These are phyloP conservation scores for Caenorhabditis latens DNA, from an alignment of 1,140 invertebrate species.

Conservation along the genomic window DNA sequence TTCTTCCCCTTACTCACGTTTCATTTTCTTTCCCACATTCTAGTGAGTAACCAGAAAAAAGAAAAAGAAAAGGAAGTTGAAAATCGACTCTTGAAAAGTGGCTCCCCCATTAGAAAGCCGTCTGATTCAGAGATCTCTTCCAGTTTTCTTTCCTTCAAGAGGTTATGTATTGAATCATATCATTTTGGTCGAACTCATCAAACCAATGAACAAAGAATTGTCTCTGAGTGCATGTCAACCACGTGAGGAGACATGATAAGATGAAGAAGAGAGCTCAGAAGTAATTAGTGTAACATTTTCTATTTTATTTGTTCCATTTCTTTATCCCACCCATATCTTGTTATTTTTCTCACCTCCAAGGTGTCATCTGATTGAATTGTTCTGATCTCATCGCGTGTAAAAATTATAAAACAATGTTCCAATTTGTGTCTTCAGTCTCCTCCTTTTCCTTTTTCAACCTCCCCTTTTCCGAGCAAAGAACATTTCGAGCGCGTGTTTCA, in stretches of 20 bases:
- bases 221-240: neutral
- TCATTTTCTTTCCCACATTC: slow-evolving; percentile 31
- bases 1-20: neutral
- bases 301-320: neutral
- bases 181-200: neutral
- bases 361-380: slow-evolving; percentile 20
- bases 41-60: neutral
- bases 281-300: neutral
- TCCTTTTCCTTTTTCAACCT: neutral
- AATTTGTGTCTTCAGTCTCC: slow-evolving; percentile 45
- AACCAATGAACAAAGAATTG: neutral
- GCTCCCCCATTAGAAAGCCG: neutral
- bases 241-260: neutral
- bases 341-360: neutral
- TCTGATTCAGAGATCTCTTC: slow-evolving; percentile 14
- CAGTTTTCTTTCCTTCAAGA: neutral
- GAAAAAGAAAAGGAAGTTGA: neutral
- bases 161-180: neutral
- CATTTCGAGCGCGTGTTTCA: slow-evolving; percentile 54
- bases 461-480: slow-evolving; percentile 22
- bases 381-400: neutral
- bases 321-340: neutral
- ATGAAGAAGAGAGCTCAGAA: neutral
- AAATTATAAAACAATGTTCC: slow-evolving; percentile 52
- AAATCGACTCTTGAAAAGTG: neutral